phyloP scores from a whole-genome alignment of 2,888 invertebrate species.

The Thymelicus acteon region DNA sequence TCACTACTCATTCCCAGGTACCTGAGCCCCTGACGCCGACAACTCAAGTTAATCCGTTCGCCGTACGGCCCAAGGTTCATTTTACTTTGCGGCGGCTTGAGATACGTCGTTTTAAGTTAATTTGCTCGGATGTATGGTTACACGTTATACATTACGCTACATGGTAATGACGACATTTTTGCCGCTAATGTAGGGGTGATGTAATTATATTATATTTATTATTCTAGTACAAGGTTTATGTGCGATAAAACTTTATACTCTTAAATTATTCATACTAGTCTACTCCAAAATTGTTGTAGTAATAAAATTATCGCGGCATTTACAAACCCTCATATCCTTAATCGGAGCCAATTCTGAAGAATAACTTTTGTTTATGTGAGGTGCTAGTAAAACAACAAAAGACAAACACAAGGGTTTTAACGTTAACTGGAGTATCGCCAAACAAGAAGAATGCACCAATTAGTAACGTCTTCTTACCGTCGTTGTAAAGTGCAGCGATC shows the following conservation, averaged over 20 bases:
- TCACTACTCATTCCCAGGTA: constrained; percentile 12
- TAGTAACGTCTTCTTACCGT: too few species aligned
- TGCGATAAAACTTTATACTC: neutral
- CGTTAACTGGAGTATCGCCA: too few species aligned
- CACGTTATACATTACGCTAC: neutral
- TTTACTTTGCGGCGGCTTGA: neutral
- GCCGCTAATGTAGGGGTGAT: constrained; percentile 4
- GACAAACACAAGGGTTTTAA: too few species aligned
- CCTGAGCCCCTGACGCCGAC: neutral
- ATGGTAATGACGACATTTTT: constrained; percentile 17
- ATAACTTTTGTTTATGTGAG: too few species aligned
- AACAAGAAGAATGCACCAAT: too few species aligned
- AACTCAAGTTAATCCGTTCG: neutral
- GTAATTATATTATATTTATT: constrained; percentile 16
- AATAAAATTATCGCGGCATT: too few species aligned
- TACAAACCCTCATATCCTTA: too few species aligned
- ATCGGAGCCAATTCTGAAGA: too few species aligned
- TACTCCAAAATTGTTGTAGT: neutral
- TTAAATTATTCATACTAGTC: neutral
- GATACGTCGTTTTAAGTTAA: constrained; percentile 19
- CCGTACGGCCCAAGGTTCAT: neutral
- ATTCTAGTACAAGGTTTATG: constrained; percentile 1
- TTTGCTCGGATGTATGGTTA: constrained; percentile 7
- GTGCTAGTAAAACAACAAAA: too few species aligned
- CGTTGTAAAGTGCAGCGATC: too few species aligned